These are phyloP conservation scores for Catamblyrhynchus diadema DNA, from an alignment of 2,797 vertebrate species.

Conservation along the genomic window DNA sequence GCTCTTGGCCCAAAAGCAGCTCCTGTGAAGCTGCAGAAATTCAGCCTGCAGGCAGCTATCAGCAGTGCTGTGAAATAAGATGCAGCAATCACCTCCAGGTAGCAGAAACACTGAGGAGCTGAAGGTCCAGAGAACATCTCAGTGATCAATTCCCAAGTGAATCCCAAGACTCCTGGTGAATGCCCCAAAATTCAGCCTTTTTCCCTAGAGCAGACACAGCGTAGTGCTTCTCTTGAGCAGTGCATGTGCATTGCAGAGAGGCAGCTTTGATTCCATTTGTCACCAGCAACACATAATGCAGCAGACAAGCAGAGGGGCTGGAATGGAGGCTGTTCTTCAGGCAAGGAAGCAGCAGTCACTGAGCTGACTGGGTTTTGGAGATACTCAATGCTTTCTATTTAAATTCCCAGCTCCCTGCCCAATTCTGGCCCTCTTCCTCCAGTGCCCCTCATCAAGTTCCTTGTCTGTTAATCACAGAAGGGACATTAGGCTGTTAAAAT, in stretches of 20 bases:
- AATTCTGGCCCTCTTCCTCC: neutral
- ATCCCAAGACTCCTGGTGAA: neutral
- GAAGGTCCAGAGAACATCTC: neutral
- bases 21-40: neutral
- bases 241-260: neutral
- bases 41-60: neutral
- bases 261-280: neutral
- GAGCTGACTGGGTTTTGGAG: neutral
- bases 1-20: neutral
- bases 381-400: accelerated
- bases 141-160: neutral
- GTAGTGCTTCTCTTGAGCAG: neutral
- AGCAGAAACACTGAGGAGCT: neutral
- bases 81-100: neutral
- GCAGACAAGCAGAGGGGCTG: neutral
- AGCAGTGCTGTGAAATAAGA: neutral
- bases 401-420: neutral
- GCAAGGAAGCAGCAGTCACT: neutral
- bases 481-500: neutral
- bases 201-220: neutral
- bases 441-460: neutral
- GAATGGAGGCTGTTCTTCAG: neutral
- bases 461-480: neutral
- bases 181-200: neutral
- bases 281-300: neutral